Conservation (phyloP, 2,888 invertebrate genomes). For the Nezara viridula region DNA sequence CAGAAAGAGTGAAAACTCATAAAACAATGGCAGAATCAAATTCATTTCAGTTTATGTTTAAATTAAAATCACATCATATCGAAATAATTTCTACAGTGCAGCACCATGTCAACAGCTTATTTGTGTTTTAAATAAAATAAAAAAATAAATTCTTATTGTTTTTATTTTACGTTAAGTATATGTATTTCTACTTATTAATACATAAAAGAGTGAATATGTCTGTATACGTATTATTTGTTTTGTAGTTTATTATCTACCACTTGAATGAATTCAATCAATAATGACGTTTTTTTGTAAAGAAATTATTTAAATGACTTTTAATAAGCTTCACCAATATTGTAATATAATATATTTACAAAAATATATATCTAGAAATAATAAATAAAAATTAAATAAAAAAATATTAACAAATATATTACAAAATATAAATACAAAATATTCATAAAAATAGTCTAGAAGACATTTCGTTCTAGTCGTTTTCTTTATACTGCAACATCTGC, state of each 20-base stretch:
- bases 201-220: not conserved
- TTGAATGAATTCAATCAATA: not conserved
- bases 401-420: constrained; percentile 50
- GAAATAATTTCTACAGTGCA: not conserved
- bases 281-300: not conserved
- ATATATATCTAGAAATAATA: constrained; percentile 39
- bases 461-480: constrained; percentile 10
- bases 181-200: not conserved
- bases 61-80: not conserved
- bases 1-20: not conserved
- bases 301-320: constrained; percentile 8
- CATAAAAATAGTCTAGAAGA: not conserved
- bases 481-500: constrained; percentile 34
- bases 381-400: constrained; percentile 18
- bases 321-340: not conserved
- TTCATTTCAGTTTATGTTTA: not conserved
- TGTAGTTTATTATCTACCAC: not conserved
- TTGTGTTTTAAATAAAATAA: constrained; percentile 16
- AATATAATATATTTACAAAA: not conserved
- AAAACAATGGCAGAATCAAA: not conserved
- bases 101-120: not conserved
- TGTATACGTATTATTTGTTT: not conserved
- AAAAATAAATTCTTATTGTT: not conserved
- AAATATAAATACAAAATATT: constrained; percentile 51
- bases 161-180: not conserved